A percentile compares a stretch with the other conserved stretches of the same genome.
Evolutionary conservation across 2,113 vertebrate species (phyloP).

Genomic region (Parus major): DNA sequence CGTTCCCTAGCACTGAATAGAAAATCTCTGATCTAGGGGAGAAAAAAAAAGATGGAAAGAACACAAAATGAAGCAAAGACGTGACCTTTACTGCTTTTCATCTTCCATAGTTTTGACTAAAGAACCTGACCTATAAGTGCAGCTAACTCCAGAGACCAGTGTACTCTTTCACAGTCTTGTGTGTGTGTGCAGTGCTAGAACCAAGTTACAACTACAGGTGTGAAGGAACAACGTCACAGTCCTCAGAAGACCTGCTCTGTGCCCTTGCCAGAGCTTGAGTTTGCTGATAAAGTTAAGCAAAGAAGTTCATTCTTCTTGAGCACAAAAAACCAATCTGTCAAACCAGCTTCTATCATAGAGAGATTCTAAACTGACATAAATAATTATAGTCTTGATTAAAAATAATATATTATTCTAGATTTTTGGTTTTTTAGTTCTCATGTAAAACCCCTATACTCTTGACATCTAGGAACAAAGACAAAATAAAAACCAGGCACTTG

Average conservation of each 20-base stretch:
- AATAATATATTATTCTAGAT: constrained; percentile 73
- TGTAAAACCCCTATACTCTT: constrained; percentile 64
- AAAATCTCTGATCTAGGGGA: neutral
- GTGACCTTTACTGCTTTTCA: neutral
- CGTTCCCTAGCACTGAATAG: neutral
- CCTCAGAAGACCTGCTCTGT: neutral
- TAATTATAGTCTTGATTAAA: constrained; percentile 70
- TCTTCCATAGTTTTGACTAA: neutral
- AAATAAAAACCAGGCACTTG: constrained; percentile 63
- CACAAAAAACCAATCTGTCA: neutral
- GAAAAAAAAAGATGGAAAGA: neutral
- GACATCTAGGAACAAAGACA: constrained; percentile 68
- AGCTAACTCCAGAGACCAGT: constrained; percentile 16
- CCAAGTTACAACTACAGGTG: constrained; percentile 12
- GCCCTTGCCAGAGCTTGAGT: neutral
- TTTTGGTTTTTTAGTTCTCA: constrained; percentile 61
- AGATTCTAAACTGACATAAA: constrained; percentile 64
- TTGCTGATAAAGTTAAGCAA: neutral
- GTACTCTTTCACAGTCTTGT: constrained; percentile 9
- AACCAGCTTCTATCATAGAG: constrained; percentile 17
- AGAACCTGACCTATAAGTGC: neutral
- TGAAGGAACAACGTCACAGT: neutral
- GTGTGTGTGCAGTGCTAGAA: neutral
- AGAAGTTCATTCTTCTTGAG: constrained; percentile 13
- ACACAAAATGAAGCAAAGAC: neutral